Evolutionary conservation across 2,797 vertebrate genomes (phyloP).

Genomic region (Catostomus latipinnis): DNA sequence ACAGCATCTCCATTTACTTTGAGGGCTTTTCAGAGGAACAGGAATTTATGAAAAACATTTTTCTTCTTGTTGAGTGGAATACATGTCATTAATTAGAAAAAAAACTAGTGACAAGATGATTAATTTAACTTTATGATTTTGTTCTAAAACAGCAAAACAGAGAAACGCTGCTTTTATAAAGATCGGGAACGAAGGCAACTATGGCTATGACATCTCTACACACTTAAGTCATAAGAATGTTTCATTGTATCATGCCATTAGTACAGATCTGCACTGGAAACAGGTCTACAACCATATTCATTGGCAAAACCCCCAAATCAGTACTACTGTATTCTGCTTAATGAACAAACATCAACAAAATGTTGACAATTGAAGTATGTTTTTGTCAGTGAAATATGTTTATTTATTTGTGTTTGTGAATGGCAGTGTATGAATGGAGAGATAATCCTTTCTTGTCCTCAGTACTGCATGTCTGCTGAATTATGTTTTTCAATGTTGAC

Average conservation of each 20-base stretch:
- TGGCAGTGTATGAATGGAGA: slow-evolving; percentile 52
- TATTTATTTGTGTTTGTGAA: slow-evolving; percentile 24
- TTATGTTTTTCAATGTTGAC: slow-evolving; percentile 65
- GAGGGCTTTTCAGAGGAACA: slow-evolving; percentile 53
- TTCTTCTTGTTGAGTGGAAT: slow-evolving; percentile 47
- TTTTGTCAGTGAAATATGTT: slow-evolving; percentile 37
- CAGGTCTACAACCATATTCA: no score
- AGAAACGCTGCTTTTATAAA: slow-evolving; percentile 56
- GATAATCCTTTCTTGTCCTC: slow-evolving; percentile 41
- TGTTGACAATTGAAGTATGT: no score
- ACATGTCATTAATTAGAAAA: slow-evolving; percentile 70
- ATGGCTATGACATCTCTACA: background rate
- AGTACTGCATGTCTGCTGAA: slow-evolving; percentile 60
- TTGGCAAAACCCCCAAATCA: no score
- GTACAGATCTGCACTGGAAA: no score
- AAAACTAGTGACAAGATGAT: slow-evolving; percentile 61
- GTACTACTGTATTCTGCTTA: no score
- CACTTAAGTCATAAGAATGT: no score
- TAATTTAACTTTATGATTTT: slow-evolving; percentile 69
- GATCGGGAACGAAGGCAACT: background rate
- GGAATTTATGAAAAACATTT: slow-evolving; percentile 51
- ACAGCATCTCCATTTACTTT: slow-evolving; percentile 53
- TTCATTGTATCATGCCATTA: no score
- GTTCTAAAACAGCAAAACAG: slow-evolving; percentile 62
- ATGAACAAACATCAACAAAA: no score